Base-by-base conservation (phyloP, 2,888 invertebrate species). In the Papilio gigon region DNA sequence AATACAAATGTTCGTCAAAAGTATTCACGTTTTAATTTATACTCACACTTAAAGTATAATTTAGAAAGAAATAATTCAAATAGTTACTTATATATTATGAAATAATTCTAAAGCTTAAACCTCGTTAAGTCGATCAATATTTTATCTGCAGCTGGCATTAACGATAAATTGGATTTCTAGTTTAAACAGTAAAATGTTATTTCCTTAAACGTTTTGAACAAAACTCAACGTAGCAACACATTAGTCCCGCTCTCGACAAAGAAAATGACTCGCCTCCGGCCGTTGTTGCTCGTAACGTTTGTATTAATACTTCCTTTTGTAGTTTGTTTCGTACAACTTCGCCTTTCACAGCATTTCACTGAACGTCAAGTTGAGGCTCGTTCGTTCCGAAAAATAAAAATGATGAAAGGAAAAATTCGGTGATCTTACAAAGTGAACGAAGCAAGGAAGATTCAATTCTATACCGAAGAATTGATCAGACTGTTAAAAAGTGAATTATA, bases 241-340 rank as follows among this genome's bases (percentile, higher is more conserved):
- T 80, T 74, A 71, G 70, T 71, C 71, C 72, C 75, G 53, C 30
- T 58, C 53, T 60, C 70, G 65, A 71, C 74, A 76, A 78, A 78
- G 80, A 77, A 80, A 79, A 81, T 80, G 77, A 81, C 77, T 72
- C 71, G 71, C 73, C 72, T 65, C 58, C 64, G 66, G 66, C 56
- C 42, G 70, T 65, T 42, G 69, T 61, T 65, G 69, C 71, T 75
- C 65, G 67, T 66, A 71, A 70, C 70, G 71, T 72, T 73, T 72
- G 67, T 75, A 68, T 73, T 73, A 72, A 73, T 77, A 68, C 78
- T 80, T 72, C 71, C 79, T 74, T 76, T 73, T 72, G 47, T 70
- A 56, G 60, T 66, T 63, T 59, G 47, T 70, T 66, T 64, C 58
- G 58, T 67, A 63, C 50, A 61, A 71, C 62, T 69, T 70, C 42